Evolutionary conservation across 2,888 invertebrate species (phyloP).

Genomic region (Xanthorhoe spadicearia): DNA sequence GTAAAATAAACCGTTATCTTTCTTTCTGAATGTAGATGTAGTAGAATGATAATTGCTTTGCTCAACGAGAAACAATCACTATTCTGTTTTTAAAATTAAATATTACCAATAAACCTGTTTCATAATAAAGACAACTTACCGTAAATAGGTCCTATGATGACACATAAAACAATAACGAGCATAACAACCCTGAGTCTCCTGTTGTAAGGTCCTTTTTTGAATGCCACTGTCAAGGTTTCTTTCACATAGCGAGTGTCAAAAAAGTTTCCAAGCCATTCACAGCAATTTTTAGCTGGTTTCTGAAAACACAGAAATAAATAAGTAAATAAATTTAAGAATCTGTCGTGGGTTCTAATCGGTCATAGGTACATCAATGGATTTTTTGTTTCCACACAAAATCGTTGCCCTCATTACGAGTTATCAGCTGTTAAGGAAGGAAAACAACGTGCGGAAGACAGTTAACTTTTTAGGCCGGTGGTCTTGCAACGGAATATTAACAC

Average conservation of each 20-base stretch:
- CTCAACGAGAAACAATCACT: not conserved
- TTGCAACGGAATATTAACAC: no score
- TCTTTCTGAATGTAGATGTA: no score
- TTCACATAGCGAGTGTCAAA: constrained; percentile 91
- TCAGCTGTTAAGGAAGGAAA: no score
- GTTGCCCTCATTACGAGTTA: no score
- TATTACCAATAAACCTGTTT: not conserved
- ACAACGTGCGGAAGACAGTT: no score
- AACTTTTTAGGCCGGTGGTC: no score
- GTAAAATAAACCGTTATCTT: no score
- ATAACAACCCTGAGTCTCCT: constrained; percentile 89
- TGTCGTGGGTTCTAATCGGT: no score
- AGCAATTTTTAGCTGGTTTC: constrained; percentile 75
- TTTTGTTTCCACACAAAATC: no score
- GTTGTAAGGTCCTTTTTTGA: constrained; percentile 91
- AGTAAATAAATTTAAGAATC: not conserved
- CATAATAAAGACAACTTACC: constrained; percentile 81
- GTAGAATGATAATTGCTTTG: not conserved
- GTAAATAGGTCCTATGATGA: constrained; percentile 93
- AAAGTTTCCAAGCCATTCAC: constrained; percentile 87
- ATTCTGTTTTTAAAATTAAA: not conserved
- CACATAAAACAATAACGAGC: constrained; percentile 92
- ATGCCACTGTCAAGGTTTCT: constrained; percentile 91
- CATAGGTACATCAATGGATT: no score
- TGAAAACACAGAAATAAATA: constrained; percentile 59